Base-by-base conservation (phyloP, 1,140 invertebrate species). In the Bombus huntii region DNA sequence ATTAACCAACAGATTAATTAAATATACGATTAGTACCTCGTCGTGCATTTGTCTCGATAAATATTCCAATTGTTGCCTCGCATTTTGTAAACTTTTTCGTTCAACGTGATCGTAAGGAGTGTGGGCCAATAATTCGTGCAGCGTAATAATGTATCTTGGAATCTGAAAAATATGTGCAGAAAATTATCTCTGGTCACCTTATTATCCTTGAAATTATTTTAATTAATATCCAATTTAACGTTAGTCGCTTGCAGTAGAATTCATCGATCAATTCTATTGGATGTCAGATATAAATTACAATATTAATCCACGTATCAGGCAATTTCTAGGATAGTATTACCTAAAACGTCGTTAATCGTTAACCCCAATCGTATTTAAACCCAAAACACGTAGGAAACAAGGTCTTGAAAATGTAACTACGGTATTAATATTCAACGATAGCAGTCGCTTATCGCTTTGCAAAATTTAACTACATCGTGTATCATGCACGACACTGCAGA, bases 71-170 rank as follows among this genome's bases (percentile, higher is more conserved):
- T 99, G 98, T 91, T 98, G 97, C 85, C 98, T 96, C 22, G 98
- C 98, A 93, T 98, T 98, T 94, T 98, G 97, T 74, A 99, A 95
- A 91, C 97, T 98, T 92, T 98, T 97, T 59, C 98, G 96, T 94
- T 99, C 98, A n/a, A 99, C 98, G 95, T 99, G 98, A 95, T 99
- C 98, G 93, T 98, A 98, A 1, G 98, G 98, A 1, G 98, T 99
- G 94, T 99, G 98, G 25, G 98, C 98, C 70, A 99, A 95, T 37
- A 99, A 95, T 94, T 99, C 98, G 94, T 99, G 98, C 37, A 99
- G 95, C 1, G 98, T 99, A 75, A 98, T 98, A 75, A 99, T 99
- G 93, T 99, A 99, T 15, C 98, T 96, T 22, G 98, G 98, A 79
- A 99, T 97, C 98, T 98, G 92, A 82, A 93, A 95, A 31, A 28